Percentiles rank a stretch among this genome's conserved stretches.
phyloP scores from a whole-genome alignment of 2,797 vertebrate species.

The Trachurus trachurus region DNA sequence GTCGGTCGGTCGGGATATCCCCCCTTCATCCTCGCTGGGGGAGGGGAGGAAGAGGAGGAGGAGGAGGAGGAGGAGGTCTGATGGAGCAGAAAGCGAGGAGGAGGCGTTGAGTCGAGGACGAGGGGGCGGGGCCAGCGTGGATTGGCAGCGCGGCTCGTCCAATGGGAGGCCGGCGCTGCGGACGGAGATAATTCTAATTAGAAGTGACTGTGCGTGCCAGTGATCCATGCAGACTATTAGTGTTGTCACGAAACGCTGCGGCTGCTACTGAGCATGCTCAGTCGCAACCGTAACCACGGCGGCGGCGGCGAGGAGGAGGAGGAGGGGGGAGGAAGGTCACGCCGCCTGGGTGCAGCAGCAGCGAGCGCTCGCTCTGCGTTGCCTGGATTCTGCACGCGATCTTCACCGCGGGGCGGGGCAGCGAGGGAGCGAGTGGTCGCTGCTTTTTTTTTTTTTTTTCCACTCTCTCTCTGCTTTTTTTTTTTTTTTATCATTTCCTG shows the following conservation, averaged over 20 bases:
- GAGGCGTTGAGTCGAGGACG: not conserved
- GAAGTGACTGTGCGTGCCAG: conserved; percentile 83
- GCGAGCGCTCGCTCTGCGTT: conserved; percentile 65
- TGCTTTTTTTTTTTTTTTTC: not conserved
- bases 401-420: conserved; percentile 80
- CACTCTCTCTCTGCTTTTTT: not conserved
- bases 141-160: conserved; percentile 47
- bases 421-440: conserved; percentile 11
- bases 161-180: conserved; percentile 44
- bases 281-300: not conserved
- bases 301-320: not conserved
- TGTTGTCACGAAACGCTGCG: conserved; percentile 83
- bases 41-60: not conserved
- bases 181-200: conserved; percentile 81
- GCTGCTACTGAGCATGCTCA: conserved; percentile 81
- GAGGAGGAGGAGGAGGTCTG: conserved; percentile 7
- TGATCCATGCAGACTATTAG: conserved; percentile 86
- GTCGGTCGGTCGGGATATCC: conserved; percentile 17
- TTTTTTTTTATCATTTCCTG: conserved; percentile 23
- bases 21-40: conserved; percentile 17
- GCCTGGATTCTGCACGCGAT: conserved; percentile 79
- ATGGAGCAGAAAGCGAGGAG: conserved; percentile 20
- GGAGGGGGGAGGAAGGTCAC: conserved; percentile 63
- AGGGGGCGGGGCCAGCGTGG: conserved; percentile 56
- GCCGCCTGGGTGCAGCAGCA: conserved; percentile 60